phyloP scores from a whole-genome alignment of 2,113 vertebrate genomes.

The Garra rufa region DNA sequence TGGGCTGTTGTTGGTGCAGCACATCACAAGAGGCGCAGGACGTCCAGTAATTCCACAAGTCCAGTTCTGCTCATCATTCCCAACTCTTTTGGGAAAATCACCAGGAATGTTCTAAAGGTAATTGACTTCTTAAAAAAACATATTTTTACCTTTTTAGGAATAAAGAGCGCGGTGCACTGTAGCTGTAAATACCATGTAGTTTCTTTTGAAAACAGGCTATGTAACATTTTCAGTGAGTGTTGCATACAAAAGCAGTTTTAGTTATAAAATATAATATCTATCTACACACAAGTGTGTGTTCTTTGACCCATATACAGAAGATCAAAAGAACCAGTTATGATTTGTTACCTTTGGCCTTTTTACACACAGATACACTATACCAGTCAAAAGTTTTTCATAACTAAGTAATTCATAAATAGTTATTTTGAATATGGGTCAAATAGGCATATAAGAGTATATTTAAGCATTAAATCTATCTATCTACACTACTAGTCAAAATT shows the following conservation, averaged over 20 bases:
- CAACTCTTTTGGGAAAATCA: conserved; percentile 84
- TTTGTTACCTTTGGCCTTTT: not conserved
- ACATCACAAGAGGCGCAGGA: conserved; percentile 76
- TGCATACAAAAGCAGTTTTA: not conserved
- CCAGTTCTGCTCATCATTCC: conserved; percentile 82
- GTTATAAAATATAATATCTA: not conserved
- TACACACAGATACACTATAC: too few species aligned
- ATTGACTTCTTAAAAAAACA: not conserved
- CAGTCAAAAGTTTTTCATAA: too few species aligned
- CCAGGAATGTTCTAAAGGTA: conserved; percentile 81
- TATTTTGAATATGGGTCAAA: too few species aligned
- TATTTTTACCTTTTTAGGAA: not conserved
- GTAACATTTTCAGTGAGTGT: not conserved
- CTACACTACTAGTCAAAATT: too few species aligned
- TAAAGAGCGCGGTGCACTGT: not conserved
- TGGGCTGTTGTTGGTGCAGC: conserved; percentile 75
- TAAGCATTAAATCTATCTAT: too few species aligned
- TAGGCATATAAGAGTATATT: too few species aligned
- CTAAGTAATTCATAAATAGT: too few species aligned
- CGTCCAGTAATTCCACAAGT: conserved; percentile 78
- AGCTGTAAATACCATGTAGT: not conserved
- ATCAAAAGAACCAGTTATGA: too few species aligned
- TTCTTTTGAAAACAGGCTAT: not conserved
- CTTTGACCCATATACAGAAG: too few species aligned
- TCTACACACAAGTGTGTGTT: not conserved